These are phyloP conservation scores for Iphiclides podalirius DNA, from an alignment of 2,888 invertebrate genomes.

Conservation along the genomic window DNA sequence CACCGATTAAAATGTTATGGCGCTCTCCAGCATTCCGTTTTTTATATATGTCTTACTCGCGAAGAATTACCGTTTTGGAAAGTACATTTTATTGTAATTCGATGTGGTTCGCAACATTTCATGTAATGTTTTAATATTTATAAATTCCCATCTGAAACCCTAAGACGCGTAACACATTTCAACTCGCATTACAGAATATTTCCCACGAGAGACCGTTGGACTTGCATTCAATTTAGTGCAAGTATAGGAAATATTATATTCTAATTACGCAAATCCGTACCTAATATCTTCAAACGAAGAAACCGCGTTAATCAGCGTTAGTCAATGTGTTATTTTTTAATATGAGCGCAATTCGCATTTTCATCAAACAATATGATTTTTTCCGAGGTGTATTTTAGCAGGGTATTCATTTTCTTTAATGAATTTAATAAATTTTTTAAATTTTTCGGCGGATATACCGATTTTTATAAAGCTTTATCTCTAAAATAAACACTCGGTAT, in stretches of 20 bases:
- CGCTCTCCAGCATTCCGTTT: not conserved
- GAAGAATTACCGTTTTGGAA: too few relatives aligned
- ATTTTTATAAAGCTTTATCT: too few relatives aligned
- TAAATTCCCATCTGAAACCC: slow-evolving; percentile 34
- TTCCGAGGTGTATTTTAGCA: too few relatives aligned
- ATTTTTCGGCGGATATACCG: too few relatives aligned
- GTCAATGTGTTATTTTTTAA: too few relatives aligned
- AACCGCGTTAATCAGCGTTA: too few relatives aligned
- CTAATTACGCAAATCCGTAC: slow-evolving; percentile 27
- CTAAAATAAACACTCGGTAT: too few relatives aligned
- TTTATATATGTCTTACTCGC: not conserved
- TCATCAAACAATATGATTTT: too few relatives aligned
- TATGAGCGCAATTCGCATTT: too few relatives aligned
- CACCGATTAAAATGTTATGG: not conserved
- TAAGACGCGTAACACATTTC: slow-evolving; percentile 43
- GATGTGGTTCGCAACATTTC: too few relatives aligned
- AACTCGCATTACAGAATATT: slow-evolving; percentile 61
- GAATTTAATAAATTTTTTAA: too few relatives aligned
- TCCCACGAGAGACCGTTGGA: slow-evolving; percentile 56
- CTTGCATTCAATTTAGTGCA: slow-evolving; percentile 23
- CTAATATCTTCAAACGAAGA: not conserved
- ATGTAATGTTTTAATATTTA: slow-evolving; percentile 1
- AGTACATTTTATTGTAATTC: not conserved
- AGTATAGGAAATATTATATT: slow-evolving; percentile 33
- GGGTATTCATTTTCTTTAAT: too few relatives aligned